Base-by-base conservation (phyloP, 2,888 invertebrate species). In the Drosophila villosipedis region DNA sequence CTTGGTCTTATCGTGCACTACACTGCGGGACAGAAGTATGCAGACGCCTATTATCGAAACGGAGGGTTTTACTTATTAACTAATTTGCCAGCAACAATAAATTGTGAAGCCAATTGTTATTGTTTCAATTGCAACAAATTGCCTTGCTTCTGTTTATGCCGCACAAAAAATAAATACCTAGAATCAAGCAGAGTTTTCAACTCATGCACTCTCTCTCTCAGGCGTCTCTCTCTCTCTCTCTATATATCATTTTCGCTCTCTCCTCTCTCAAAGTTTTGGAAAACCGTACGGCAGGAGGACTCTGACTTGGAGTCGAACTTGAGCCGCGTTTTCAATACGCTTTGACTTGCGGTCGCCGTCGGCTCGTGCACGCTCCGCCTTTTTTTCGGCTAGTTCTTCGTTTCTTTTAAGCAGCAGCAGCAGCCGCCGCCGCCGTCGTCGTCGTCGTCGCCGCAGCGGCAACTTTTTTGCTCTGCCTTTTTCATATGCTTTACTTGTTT, bases 121-220 rank as follows among this genome's bases (percentile, higher is more conserved):
- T 90, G 85, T 90, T 90, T 85, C 90, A 90, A 89, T 90, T 85
- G 85, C 85, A 85, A 85, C 83, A 90, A 85, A 90, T 85, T 85
- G 85, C 61, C 73, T 82, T 41, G 64, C 33, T 64, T 63, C n/a
- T 30, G 58, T 64, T 50, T 54, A 64, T 63, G 73, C 52, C 65
- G 68, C 25, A 54, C 28, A 61, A 66, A 61, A 52, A 16, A 25
- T 64, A 52, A 52, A n/a, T 5, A 37, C 39, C 22, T n/a, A 52
- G 22, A 73, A 76, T 67, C 71, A 41, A 71, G 57, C 25, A 60
- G 54, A 70, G 55, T 61, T 67, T 65, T 55, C 68, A 61, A 74
- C 57, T 67, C 49, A 68, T 66, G 82, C 78, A 76, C 52, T 65
- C 76, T 68, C 58, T 60, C 37, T 64, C 58, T 33, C 30, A 28